These are phyloP conservation scores for Trisateles emortualis DNA, from an alignment of 2,888 invertebrate species.

Conservation along the genomic window DNA sequence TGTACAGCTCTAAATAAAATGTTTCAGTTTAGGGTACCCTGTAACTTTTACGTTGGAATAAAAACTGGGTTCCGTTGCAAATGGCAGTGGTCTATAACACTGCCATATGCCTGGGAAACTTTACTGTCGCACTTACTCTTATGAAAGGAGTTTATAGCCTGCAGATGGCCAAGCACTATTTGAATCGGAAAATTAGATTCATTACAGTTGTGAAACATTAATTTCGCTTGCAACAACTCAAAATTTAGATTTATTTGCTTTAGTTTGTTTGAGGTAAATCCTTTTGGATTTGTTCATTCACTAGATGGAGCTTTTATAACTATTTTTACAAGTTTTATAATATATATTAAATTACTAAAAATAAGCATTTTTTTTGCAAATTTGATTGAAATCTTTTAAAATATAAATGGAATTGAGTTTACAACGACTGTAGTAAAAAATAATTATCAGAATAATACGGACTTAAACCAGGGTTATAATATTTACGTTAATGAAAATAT, in stretches of 20 bases:
- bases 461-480: too few species aligned
- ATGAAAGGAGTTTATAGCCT: slow-evolving; percentile 36
- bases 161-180: slow-evolving; percentile 34
- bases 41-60: slow-evolving; percentile 33
- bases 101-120: slow-evolving; percentile 36
- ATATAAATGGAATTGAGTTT: too few species aligned
- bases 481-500: too few species aligned
- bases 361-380: too few species aligned
- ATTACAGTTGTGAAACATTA: slow-evolving; percentile 8
- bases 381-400: too few species aligned
- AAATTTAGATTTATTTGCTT: slow-evolving; percentile 1
- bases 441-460: too few species aligned
- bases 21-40: slow-evolving; percentile 24
- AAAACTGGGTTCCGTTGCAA: slow-evolving; percentile 35
- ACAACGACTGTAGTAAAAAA: too few species aligned
- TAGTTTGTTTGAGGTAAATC: neutral
- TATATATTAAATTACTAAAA: too few species aligned
- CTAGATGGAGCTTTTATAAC: too few species aligned
- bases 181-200: slow-evolving; percentile 31
- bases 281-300: too few species aligned
- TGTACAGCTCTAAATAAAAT: slow-evolving; percentile 32
- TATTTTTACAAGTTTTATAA: too few species aligned
- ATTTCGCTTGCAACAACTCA: neutral
- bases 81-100: slow-evolving; percentile 37
- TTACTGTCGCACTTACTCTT: slow-evolving; percentile 42